Evolutionary conservation across 2,113 vertebrate species (phyloP), one percentile per base, ranked within the genome.

Genomic region (Hippolais icterina): DNA sequence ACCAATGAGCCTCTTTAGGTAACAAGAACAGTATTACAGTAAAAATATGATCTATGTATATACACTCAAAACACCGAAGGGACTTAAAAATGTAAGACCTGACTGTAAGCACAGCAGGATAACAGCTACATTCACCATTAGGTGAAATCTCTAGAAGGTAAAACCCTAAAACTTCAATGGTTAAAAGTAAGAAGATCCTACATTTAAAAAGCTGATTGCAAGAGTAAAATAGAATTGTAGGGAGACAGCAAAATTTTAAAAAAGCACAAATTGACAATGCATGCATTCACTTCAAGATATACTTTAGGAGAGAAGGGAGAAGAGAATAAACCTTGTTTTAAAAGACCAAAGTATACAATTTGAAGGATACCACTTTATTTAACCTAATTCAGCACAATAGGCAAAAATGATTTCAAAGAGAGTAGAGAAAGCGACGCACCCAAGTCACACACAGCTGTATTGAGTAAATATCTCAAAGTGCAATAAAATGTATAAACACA

Each of bases 391-490:
- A 56, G 12, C 21, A 70, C 21, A 77, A 74, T 0, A 31, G 14
- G 11, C 28, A 87, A 64, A 79, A 89, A 53, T 5, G 25, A 9
- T 77, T 59, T 78, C 64, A 39, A 33, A 74, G 28, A 59, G 1
- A 74, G 37, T 35, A 78, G 24, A 86, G 28, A 39, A 78, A n/a
- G 27, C 0, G 0, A 52, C 24, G 44, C 0, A 0, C 4, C 8
- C 19, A 71, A 94, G 56, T 60, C 56, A 70, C 10, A 39, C 37
- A 39, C 37, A 39, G 37, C 37, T 39, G 37, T 39, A 39, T 39
- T 39, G 37, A 39, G 37, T 60, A 74, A 75, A 54, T 44, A 47
- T 37, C 44, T 89, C 41, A 28, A 6, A 88, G n/a, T 10, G 11
- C 27, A 91, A 72, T 50, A 85, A 72, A 78, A 50, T 3, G 2